Base-by-base conservation (phyloP, 2,113 vertebrate genomes). In the Chlorodrepanis virens region DNA sequence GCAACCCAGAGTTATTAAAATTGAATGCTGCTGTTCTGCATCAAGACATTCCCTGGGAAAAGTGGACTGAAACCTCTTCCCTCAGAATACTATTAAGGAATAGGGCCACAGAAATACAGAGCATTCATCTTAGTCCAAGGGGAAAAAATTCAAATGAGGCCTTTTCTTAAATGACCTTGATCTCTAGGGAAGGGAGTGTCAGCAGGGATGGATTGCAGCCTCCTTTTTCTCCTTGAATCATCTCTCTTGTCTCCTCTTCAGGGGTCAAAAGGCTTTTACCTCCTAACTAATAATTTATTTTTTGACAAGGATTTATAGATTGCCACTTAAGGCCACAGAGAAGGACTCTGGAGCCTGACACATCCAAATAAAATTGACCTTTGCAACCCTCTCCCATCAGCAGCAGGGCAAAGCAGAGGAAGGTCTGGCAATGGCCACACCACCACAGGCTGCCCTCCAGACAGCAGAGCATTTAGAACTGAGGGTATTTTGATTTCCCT, bases 271-370 rank as follows among this genome's bases (percentile, higher is more conserved):
- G 23, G 9, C 19, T 33, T 83, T 79, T 71, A 37, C 28, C 40
- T 87, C 37, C 14, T n/a, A 72, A 35, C 8, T 25, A 39, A 24
- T 33, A 53, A 56, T 28, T 49, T 19, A 5, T 35, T 35, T 74
- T 61, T 57, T 39, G 22, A 24, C n/a, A 77, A 63, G 35, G 27
- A 47, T 76, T 61, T 71, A 37, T 69, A 21, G 33, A 28, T 40
- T 50, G 33, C 27, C 50, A 54, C 33, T n/a, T 65, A 22, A 0
- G 1, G n/a, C 33, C 33, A 25, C 0, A 0, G 45, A 40, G 39
- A 45, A 80, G 57, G 70, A 47, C 49, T 25, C 2, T 33, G 61
- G 53, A 90, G 53, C 44, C 23, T 54, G 76, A 39, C 17, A 69
- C 15, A 31, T 4, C 47, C 18, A 4, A 42, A 28, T 44, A 21